phyloP scores from a whole-genome alignment of 64 coral and sea anemone species.

The Pachyseris speciosa region DNA sequence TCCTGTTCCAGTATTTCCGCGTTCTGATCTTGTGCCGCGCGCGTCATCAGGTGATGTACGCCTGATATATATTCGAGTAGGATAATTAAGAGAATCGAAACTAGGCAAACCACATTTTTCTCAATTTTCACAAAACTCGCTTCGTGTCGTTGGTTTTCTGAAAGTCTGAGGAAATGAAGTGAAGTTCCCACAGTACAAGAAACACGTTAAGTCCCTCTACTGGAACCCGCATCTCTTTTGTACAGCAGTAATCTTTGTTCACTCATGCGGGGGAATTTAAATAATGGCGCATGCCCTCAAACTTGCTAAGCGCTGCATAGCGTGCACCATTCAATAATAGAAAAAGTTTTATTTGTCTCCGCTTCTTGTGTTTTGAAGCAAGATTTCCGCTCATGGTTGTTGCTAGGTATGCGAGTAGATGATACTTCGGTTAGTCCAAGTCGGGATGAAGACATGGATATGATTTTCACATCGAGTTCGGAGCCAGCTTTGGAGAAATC shows the following conservation, averaged over 20 bases:
- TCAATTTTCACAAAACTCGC: too few species aligned
- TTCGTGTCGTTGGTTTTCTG: too few species aligned
- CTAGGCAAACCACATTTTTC: too few species aligned
- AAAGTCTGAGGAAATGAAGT: too few species aligned
- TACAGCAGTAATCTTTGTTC: slow-evolving; percentile 23
- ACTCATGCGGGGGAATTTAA: slow-evolving; percentile 86
- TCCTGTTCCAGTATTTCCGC: too few species aligned
- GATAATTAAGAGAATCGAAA: too few species aligned
- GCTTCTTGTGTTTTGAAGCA: slow-evolving; percentile 56
- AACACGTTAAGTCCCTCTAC: too few species aligned
- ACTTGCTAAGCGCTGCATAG: slow-evolving; percentile 50
- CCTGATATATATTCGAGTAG: too few species aligned
- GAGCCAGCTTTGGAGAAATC: slow-evolving; percentile 39
- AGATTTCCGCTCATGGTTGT: slow-evolving; percentile 68
- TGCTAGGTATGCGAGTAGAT: slow-evolving; percentile 70
- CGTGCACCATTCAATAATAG: slow-evolving; percentile 99
- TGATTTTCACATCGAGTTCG: slow-evolving; percentile 61
- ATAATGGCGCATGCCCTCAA: slow-evolving; percentile 99
- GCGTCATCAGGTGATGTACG: too few species aligned
- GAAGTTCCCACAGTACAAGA: too few species aligned
- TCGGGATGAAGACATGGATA: slow-evolving; percentile 72
- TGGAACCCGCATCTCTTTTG: not conserved
- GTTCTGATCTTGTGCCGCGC: too few species aligned
- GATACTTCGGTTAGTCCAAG: slow-evolving; percentile 71
- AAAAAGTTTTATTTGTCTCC: slow-evolving; percentile 92